Conservation (phyloP, 2,113 vertebrate species). For the Triplophysa tibetana region DNA sequence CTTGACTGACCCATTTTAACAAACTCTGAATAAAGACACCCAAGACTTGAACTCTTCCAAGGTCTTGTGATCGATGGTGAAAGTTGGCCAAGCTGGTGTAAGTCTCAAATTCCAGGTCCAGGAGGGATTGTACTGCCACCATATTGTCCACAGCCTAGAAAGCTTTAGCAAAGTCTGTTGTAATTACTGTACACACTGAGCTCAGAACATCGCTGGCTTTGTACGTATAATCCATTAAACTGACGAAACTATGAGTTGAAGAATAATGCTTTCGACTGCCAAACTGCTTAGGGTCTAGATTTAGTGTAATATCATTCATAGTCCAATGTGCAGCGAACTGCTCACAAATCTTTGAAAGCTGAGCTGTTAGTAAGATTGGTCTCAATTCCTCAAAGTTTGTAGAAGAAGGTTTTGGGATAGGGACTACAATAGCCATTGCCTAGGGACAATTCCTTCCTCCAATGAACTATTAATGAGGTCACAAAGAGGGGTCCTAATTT, state of each 20-base stretch:
- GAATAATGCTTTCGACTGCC: not conserved
- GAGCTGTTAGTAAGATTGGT: not conserved
- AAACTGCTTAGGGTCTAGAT: not conserved
- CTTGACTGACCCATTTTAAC: not conserved
- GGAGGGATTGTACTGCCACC: constrained; percentile 24
- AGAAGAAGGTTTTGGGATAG: no score
- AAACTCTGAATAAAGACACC: not conserved
- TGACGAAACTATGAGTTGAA: not conserved
- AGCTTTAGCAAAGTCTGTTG: constrained; percentile 23
- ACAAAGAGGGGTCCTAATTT: constrained; percentile 26
- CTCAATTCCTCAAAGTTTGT: not conserved
- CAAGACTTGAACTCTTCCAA: not conserved
- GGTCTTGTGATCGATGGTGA: not conserved
- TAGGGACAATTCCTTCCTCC: constrained; percentile 9
- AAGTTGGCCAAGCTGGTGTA: not conserved
- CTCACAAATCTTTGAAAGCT: not conserved
- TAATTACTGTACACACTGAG: constrained; percentile 27
- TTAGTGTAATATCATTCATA: no score
- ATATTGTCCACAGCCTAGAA: constrained; percentile 12
- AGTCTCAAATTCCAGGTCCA: not conserved
- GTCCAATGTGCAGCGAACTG: not conserved
- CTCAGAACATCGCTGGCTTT: not conserved
- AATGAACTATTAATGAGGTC: constrained; percentile 29
- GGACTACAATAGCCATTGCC: constrained; percentile 20
- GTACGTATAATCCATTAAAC: not conserved